Percentiles rank a stretch among this genome's conserved stretches.
Evolutionary conservation across 2,113 vertebrate genomes (phyloP).

Genomic region (Tychaedon coryphoeus): DNA sequence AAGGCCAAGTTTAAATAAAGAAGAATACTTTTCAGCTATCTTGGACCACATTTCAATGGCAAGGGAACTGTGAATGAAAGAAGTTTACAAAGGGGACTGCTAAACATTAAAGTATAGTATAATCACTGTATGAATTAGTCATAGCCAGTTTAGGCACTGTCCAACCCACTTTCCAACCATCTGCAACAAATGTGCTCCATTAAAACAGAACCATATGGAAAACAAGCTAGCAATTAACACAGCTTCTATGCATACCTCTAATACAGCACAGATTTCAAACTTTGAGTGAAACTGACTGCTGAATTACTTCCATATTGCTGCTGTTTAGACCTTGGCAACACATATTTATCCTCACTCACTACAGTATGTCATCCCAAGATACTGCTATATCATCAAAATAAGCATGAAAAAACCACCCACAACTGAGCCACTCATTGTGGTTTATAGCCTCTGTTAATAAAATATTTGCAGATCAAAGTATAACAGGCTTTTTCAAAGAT

Average conservation of each 20-base stretch:
- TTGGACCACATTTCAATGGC: conserved; percentile 78
- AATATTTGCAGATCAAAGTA: conserved; percentile 50
- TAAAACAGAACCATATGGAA: conserved; percentile 97
- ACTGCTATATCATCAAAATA: conserved; percentile 56
- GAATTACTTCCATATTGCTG: conserved; percentile 86
- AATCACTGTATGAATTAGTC: conserved; percentile 80
- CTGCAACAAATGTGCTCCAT: conserved; percentile 93
- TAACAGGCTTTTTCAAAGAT: conserved; percentile 21
- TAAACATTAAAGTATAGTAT: conserved; percentile 76
- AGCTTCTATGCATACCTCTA: conserved; percentile 85
- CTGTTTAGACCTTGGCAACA: conserved; percentile 82
- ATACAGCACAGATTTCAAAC: conserved; percentile 87
- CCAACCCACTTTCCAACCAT: conserved; percentile 89
- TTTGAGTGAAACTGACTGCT: conserved; percentile 88
- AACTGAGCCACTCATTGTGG: conserved; percentile 34
- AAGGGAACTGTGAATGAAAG: conserved; percentile 76
- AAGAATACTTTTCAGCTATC: conserved; percentile 76
- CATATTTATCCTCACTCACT: conserved; percentile 69
- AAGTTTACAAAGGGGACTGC: conserved; percentile 68
- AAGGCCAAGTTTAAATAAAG: conserved; percentile 68
- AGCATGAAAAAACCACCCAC: conserved; percentile 47
- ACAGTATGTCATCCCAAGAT: conserved; percentile 68
- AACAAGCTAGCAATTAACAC: conserved; percentile 93
- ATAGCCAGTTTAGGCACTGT: conserved; percentile 84
- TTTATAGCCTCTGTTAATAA: conserved; percentile 50